These are phyloP conservation scores for Mus pahari DNA, from an alignment of 2,113 vertebrate genomes.

Conservation along the genomic window DNA sequence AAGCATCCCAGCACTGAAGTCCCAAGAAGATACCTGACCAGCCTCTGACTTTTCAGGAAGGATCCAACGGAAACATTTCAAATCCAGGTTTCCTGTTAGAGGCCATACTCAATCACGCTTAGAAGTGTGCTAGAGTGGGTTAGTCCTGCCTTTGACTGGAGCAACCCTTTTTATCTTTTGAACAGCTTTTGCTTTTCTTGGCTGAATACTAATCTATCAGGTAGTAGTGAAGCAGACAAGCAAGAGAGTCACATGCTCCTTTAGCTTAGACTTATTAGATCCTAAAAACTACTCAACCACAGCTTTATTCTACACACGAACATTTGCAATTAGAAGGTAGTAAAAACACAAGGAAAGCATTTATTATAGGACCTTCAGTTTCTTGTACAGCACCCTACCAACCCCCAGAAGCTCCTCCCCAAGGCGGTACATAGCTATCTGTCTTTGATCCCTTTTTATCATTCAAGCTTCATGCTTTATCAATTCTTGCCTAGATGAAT, in stretches of 20 bases:
- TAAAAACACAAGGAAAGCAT: not conserved
- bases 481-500: slow-evolving; percentile 53
- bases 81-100: not conserved
- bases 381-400: not conserved
- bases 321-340: not conserved
- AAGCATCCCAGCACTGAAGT: not conserved
- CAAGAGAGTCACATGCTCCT: not conserved
- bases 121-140: not conserved
- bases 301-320: not conserved
- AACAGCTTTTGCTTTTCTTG: not conserved
- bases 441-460: slow-evolving; percentile 13
- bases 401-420: too few species aligned
- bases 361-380: not conserved
- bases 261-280: not conserved
- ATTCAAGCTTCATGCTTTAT: slow-evolving; percentile 37
- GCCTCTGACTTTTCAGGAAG: not conserved
- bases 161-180: not conserved
- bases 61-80: not conserved
- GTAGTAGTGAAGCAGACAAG: slow-evolving; percentile 12
- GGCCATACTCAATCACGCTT: not conserved
- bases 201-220: not conserved
- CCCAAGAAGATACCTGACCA: not conserved
- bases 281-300: not conserved
- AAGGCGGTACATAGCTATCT: not conserved
- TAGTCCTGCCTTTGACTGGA: not conserved